Conservation (phyloP, 1,140 invertebrate genomes). For the Drosophila orena region DNA sequence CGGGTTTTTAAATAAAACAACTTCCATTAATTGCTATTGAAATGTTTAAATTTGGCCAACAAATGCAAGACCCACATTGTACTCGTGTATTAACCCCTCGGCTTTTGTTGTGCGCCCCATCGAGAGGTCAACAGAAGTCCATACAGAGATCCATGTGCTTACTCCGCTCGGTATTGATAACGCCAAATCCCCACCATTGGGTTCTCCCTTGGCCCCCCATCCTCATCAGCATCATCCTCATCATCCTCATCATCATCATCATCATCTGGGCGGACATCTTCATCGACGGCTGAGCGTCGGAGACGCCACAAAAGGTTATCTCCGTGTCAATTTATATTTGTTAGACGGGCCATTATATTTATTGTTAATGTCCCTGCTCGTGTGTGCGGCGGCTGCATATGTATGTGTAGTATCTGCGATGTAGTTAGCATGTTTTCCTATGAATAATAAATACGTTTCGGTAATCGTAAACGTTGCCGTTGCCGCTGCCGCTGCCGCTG, state of each 20-base stretch:
- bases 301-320: constrained; percentile 61
- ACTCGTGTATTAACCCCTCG: too few species aligned
- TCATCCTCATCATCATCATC: constrained; percentile 2
- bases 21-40: too few species aligned
- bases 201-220: neutral
- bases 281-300: constrained; percentile 42
- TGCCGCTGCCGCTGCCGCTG: constrained; percentile 22
- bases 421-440: constrained; percentile 56
- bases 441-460: constrained; percentile 60
- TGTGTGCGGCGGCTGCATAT: constrained; percentile 10
- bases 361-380: constrained; percentile 49
- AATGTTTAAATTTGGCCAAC: too few species aligned
- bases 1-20: neutral
- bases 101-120: neutral
- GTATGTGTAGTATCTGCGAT: constrained; percentile 26
- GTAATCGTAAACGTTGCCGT: constrained; percentile 47
- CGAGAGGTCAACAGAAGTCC: constrained; percentile 35
- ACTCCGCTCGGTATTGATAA: constrained; percentile 34
- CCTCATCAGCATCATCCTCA: too few species aligned
- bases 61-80: too few species aligned
- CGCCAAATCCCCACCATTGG: constrained; percentile 12
- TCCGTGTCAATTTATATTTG: constrained; percentile 63
- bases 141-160: constrained; percentile 21
- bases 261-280: constrained; percentile 33
- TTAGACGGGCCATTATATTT: constrained; percentile 61